phyloP scores from a whole-genome alignment of 2,113 vertebrate genomes.

The Terrapene triunguis region DNA sequence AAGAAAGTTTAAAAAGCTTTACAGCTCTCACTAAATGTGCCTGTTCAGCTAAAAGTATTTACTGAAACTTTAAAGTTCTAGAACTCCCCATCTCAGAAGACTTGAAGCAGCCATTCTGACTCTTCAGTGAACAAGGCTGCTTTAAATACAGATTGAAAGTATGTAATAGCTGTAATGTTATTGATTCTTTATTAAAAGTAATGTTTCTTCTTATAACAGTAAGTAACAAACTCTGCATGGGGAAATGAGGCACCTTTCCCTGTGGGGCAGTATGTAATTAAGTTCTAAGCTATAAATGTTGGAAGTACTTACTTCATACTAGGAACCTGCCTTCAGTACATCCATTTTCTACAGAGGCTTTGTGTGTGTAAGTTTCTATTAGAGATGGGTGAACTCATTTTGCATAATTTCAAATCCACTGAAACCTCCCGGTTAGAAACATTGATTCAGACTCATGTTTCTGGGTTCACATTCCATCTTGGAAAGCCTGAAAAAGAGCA shows the following conservation, averaged over 20 bases:
- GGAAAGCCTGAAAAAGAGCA: neutral
- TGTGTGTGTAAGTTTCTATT: neutral
- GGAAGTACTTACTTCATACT: conserved; percentile 1
- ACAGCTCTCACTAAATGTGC: conserved; percentile 38
- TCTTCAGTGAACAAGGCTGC: conserved; percentile 17
- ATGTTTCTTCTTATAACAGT: conserved; percentile 58
- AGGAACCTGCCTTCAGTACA: neutral
- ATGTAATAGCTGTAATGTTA: neutral
- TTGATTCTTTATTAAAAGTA: conserved; percentile 73
- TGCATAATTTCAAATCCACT: neutral
- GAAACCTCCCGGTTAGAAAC: neutral
- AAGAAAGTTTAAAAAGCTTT: conserved; percentile 37
- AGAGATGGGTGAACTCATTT: neutral
- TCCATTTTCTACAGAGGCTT: neutral
- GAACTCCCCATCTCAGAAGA: neutral
- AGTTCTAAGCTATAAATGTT: conserved; percentile 44
- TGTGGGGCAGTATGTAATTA: conserved; percentile 55
- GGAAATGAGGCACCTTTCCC: conserved; percentile 19
- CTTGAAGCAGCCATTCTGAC: neutral
- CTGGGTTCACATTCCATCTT: neutral
- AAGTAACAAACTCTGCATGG: conserved; percentile 26
- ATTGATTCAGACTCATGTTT: neutral
- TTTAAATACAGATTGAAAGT: conserved; percentile 52
- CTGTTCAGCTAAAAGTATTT: conserved; percentile 69
- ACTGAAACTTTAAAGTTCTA: conserved; percentile 69